Base-by-base conservation (phyloP, 1,140 invertebrate genomes). In the Diprion similis region DNA sequence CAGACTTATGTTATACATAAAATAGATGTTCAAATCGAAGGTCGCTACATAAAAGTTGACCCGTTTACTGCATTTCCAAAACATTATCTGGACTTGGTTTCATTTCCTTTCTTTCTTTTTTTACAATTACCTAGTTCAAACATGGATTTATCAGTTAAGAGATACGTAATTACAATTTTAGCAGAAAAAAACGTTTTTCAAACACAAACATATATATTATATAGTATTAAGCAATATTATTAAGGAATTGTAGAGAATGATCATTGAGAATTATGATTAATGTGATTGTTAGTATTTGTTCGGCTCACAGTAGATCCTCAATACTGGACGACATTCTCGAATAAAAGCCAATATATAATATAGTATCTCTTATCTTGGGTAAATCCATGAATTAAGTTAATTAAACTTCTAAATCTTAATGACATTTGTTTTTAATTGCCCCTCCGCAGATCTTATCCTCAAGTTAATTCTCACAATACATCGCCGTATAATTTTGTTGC, bases 101-200 rank as follows among this genome's bases (percentile, higher is more conserved):
- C 59, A n/a, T 19, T 73, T 73, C 51, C 13, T 70, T 47, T 59
- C 47, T 45, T 69, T 68, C 46, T 46, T 13, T 46, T 70, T 68
- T 51, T 18, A 73, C 13, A 72, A 64, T 72, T 72, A 51, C 46
- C 45, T 73, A 73, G 37, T 73, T 73, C 68, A 17, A 64, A 73
- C 72, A 73, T 70, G 67, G 59, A 51, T 66, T 74, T 67, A 74
- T 71, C 48, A 71, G 66, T 37, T 71, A 71, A 74, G 65, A 65
- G 65, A 70, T 59, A 59, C 51, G 9, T 59, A 59, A 17, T 13
- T 59, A 59, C 51, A 8, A 17, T 59, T 59, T 59, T 59, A 59
- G 51, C 51, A 59, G 6, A 17, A 59, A 13, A 17, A 59, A 59
- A 59, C n/a, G 24, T 37, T 37, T 37, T 37, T 37, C 1, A 37